Evolutionary conservation across 2,888 invertebrate species (phyloP), one percentile per base, ranked within the genome.

Genomic region (Peribatodes rhomboidaria): DNA sequence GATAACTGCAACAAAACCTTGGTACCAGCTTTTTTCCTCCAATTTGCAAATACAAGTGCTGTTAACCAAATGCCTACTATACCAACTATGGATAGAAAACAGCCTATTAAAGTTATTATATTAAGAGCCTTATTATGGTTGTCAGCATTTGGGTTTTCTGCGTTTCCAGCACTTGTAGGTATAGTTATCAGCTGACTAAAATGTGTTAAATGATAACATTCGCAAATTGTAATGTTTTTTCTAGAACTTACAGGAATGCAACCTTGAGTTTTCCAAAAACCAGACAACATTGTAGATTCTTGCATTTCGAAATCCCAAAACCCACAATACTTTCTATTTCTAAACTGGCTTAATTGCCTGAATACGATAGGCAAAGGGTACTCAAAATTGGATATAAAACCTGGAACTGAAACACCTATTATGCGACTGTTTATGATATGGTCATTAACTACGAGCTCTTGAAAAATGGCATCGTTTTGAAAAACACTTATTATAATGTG

Each of bases 1-100:
- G 96, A 95, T 52, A 96, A 84, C 77, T 96, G 95, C 33, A 96
- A 86, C 27, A 96, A 84, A 9, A 96, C 93, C 84, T 96, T 95
- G 41, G 95, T 95, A 0, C 95, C 95, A 0, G 95, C 92, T 73
- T 95, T 94, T 75, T 93, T 91, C 14, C 96, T 92, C 94, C 96
- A 95, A 42, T 93, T 91, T 66, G 90, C 87, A 75, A 95, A 95
- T 9, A 94, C 75, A 11, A 92, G 81, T 1, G 95, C 95, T 0
- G 95, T 95, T 16, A 94, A 77, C 81, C 94, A 93, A 64, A 95
- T 95, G 2, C 94, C 93, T n/a, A 88, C 61, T 31, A 95, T 88
- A 18, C 95, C 95, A 1, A 94, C 69, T 35, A 95, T 79, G 0
- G 95, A 95, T 3, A 95, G 77, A 11, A 92, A 90, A 70, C 95